phyloP scores from a whole-genome alignment of 2,888 invertebrate genomes.

The Trichogramma evanescens region DNA sequence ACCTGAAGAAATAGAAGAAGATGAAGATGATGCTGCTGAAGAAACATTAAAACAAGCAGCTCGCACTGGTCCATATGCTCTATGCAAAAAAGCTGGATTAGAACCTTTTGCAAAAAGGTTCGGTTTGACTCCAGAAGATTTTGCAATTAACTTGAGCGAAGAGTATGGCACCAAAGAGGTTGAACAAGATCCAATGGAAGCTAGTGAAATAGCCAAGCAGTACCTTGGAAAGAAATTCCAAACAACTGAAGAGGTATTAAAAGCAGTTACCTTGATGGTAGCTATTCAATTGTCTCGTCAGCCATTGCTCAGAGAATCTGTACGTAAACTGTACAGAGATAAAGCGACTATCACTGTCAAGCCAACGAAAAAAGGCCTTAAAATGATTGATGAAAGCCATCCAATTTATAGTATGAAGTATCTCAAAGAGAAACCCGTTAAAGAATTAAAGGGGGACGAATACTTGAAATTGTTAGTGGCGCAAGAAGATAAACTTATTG shows the following conservation, averaged over 20 bases:
- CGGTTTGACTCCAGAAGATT: constrained; percentile 88
- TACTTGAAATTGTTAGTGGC: constrained; percentile 77
- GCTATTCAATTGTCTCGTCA: constrained; percentile 89
- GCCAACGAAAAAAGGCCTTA: constrained; percentile 86
- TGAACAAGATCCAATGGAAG: constrained; percentile 83
- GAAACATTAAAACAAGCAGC: constrained; percentile 74
- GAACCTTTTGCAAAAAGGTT: constrained; percentile 82
- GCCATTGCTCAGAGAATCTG: constrained; percentile 76
- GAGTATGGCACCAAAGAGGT: constrained; percentile 94
- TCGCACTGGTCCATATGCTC: constrained; percentile 79
- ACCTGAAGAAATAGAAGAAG: constrained; percentile 55
- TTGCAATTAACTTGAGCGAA: constrained; percentile 92
- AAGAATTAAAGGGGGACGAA: constrained; percentile 82
- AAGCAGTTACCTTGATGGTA: constrained; percentile 89
- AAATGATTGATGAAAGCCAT: constrained; percentile 94
- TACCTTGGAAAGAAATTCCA: constrained; percentile 46
- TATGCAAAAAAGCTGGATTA: constrained; percentile 79
- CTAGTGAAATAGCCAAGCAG: constrained; percentile 73
- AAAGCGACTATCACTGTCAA: constrained; percentile 72
- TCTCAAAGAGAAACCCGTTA: constrained; percentile 84
- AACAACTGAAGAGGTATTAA: constrained; percentile 70
- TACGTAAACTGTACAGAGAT: constrained; percentile 82
- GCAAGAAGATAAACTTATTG: constrained; percentile 72
- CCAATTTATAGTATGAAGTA: constrained; percentile 83
- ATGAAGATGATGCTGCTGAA: constrained; percentile 49